Conservation (phyloP, 2,888 invertebrate species). For the Arrhopalites spinosus region DNA sequence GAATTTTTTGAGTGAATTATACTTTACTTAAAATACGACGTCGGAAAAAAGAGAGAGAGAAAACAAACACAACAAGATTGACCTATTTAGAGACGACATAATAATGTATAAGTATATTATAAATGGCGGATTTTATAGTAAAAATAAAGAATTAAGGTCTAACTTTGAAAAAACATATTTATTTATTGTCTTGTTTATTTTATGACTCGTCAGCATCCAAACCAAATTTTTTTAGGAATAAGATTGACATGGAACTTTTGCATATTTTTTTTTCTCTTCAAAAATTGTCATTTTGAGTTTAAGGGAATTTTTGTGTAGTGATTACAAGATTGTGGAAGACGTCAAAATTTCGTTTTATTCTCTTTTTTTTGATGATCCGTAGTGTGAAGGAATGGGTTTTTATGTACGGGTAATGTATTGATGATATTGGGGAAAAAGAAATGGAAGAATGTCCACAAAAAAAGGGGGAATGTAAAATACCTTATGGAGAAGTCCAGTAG, state of each 20-base stretch:
- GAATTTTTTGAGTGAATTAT: background rate
- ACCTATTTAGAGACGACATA: background rate
- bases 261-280: no score
- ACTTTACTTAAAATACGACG: no score
- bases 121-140: slow-evolving; percentile 23
- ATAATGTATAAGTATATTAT: background rate
- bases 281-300: no score
- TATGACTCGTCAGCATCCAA: background rate
- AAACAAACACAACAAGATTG: background rate
- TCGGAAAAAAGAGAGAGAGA: background rate
- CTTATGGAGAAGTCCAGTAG: slow-evolving; percentile 7
- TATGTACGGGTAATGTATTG: background rate
- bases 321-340: no score
- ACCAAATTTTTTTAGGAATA: background rate
- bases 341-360: no score
- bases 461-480: background rate
- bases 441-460: background rate
- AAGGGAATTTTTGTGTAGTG: no score
- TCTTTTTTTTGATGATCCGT: no score
- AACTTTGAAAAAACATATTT: slow-evolving; percentile 12
- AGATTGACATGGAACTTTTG: no score
- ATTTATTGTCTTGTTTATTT: background rate
- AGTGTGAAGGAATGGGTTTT: no score
- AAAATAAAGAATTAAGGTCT: slow-evolving; percentile 13
- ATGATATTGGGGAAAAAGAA: background rate